A percentile compares a stretch with the other conserved stretches of the same genome.
Conservation (phyloP, 2,113 vertebrate genomes). For the Microcebus griseorufus region DNA sequence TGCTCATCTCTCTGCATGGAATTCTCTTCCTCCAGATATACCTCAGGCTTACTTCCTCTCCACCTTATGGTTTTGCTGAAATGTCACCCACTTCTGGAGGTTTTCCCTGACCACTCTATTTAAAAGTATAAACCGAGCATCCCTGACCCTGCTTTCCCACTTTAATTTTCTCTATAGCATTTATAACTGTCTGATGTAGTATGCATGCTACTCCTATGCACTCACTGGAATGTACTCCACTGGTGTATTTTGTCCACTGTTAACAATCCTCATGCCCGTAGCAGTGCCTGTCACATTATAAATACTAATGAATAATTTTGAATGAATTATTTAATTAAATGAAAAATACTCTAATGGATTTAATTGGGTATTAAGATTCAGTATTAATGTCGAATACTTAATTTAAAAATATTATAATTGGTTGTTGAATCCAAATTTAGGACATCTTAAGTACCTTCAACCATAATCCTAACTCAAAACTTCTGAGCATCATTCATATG, state of each 20-base stretch:
- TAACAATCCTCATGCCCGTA: background rate
- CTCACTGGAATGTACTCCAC: background rate
- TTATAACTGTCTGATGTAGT: background rate
- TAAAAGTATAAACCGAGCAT: background rate
- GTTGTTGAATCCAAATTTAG: background rate
- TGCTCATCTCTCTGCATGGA: background rate
- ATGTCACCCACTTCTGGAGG: background rate
- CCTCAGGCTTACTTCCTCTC: background rate
- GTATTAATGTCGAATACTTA: background rate
- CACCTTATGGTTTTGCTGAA: background rate
- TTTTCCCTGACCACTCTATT: background rate
- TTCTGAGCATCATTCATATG: background rate
- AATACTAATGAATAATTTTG: background rate
- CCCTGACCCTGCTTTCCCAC: background rate
- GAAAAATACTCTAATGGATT: background rate
- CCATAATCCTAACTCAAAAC: background rate
- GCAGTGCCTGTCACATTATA: background rate
- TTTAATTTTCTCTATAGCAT: background rate
- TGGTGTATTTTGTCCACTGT: background rate
- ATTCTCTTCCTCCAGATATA: background rate
- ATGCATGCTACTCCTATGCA: background rate
- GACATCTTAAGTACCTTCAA: constrained; percentile 22
- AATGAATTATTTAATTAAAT: constrained; percentile 16
- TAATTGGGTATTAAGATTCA: background rate
- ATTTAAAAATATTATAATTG: background rate